Conservation (phyloP, 1,140 invertebrate species). For the Scaptomyza graminum region DNA sequence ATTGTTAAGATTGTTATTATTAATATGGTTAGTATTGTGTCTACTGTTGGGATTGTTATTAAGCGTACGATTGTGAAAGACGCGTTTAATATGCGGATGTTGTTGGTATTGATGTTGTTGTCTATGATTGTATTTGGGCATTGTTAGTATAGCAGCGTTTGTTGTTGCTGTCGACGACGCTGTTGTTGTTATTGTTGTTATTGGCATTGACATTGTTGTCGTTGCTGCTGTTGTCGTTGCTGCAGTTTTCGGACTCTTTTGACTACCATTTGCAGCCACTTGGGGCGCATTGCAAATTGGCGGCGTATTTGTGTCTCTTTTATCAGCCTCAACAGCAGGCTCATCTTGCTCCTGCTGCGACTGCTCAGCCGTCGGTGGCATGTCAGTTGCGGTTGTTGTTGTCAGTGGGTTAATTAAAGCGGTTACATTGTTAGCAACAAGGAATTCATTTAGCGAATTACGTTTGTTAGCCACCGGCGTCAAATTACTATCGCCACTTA, state of each 20-base stretch:
- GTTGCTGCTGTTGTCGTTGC: constrained; percentile 39
- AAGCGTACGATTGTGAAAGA: constrained; percentile 72
- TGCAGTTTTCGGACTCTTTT: constrained; percentile 58
- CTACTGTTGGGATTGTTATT: constrained; percentile 78
- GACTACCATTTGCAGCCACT: constrained; percentile 69
- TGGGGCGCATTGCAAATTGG: constrained; percentile 66
- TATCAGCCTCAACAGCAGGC: constrained; percentile 23
- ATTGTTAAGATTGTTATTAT: constrained; percentile 27
- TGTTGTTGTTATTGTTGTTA: constrained; percentile 14
- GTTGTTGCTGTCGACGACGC: background rate
- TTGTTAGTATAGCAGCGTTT: constrained; percentile 22
- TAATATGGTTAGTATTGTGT: constrained; percentile 72
- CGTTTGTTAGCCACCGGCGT: constrained; percentile 60
- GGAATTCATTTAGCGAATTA: constrained; percentile 82
- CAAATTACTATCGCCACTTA: constrained; percentile 61
- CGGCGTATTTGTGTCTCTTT: constrained; percentile 64
- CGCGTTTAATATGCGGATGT: constrained; percentile 52
- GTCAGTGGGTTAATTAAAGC: constrained; percentile 77
- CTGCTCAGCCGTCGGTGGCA: constrained; percentile 21
- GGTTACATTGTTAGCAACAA: constrained; percentile 81
- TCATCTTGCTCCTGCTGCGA: constrained; percentile 4
- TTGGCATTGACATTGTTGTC: constrained; percentile 22
- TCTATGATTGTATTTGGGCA: constrained; percentile 39
- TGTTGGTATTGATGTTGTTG: constrained; percentile 39
- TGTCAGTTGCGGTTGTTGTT: constrained; percentile 30